Percentiles rank a stretch among this genome's conserved stretches.
Evolutionary conservation across 1,140 invertebrate genomes (phyloP).

Genomic region (Drosophila neocordata): DNA sequence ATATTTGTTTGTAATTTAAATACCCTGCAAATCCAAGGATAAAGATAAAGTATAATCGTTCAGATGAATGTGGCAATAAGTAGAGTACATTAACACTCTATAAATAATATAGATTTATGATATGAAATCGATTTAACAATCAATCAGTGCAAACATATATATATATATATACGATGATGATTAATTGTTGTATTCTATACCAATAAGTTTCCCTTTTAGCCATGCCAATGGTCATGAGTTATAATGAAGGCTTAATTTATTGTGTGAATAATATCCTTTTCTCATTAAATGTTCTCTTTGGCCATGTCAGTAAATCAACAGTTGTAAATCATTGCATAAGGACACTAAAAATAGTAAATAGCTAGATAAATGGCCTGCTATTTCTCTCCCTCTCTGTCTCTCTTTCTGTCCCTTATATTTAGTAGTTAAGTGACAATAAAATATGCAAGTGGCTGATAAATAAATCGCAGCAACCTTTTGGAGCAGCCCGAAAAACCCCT

Average conservation of each 20-base stretch:
- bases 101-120: too few relatives aligned
- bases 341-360: conserved; percentile 9
- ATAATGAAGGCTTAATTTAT: conserved; percentile 5
- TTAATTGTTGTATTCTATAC: too few relatives aligned
- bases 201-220: too few relatives aligned
- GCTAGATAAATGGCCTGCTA: neutral
- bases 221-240: neutral
- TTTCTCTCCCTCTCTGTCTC: too few relatives aligned
- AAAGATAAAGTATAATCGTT: neutral
- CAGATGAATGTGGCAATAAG: too few relatives aligned
- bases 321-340: neutral
- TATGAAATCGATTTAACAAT: too few relatives aligned
- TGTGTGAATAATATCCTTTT: neutral
- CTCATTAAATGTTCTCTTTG: neutral
- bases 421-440: conserved; percentile 70
- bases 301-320: neutral
- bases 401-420: too few relatives aligned
- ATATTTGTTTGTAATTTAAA: conserved; percentile 4
- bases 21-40: neutral
- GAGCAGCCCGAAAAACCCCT: conserved; percentile 31
- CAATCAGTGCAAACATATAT: too few relatives aligned
- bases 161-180: too few relatives aligned
- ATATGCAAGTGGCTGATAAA: conserved; percentile 75
- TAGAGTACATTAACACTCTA: too few relatives aligned
- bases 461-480: conserved; percentile 71